These are phyloP conservation scores for Solea solea DNA, from an alignment of 2,113 vertebrate species.

Conservation along the genomic window DNA sequence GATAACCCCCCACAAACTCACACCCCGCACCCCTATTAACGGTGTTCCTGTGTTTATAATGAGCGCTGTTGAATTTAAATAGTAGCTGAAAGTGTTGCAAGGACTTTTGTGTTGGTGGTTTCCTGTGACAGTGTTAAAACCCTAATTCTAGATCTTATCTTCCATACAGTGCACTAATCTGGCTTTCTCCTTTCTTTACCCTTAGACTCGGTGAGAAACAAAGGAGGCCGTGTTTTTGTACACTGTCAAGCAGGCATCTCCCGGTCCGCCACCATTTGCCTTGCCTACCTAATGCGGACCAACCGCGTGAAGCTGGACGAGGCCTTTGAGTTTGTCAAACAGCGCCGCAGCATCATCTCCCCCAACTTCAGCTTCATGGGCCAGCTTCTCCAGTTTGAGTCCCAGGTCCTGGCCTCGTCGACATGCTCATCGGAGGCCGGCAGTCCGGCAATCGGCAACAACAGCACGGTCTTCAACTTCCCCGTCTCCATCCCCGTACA, in stretches of 20 bases:
- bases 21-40: slow-evolving; percentile 62
- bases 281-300: slow-evolving; percentile 98
- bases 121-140: slow-evolving; percentile 28
- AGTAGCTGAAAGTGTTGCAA: slow-evolving; percentile 61
- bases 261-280: slow-evolving; percentile 96
- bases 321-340: slow-evolving; percentile 98
- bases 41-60: slow-evolving; percentile 76
- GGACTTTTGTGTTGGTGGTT: slow-evolving; percentile 29
- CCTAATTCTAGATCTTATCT: slow-evolving; percentile 22
- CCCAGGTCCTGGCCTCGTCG: slow-evolving; percentile 94
- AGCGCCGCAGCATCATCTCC: slow-evolving; percentile 97
- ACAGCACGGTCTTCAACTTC: slow-evolving; percentile 93
- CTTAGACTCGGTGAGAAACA: slow-evolving; percentile 92
- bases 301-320: slow-evolving; percentile 97
- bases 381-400: slow-evolving; percentile 97
- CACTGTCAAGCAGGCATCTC: slow-evolving; percentile 99
- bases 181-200: slow-evolving; percentile 16
- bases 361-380: slow-evolving; percentile 99
- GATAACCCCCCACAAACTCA: slow-evolving; percentile 62
- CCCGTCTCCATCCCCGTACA: slow-evolving; percentile 95
- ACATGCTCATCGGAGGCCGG: slow-evolving; percentile 91
- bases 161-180: slow-evolving; percentile 58
- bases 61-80: slow-evolving; percentile 66
- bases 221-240: slow-evolving; percentile 95
- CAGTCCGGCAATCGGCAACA: slow-evolving; percentile 88